Percentiles rank a stretch among this genome's conserved stretches.
phyloP scores from a whole-genome alignment of 2,888 invertebrate species.

The Escarpia spicata region DNA sequence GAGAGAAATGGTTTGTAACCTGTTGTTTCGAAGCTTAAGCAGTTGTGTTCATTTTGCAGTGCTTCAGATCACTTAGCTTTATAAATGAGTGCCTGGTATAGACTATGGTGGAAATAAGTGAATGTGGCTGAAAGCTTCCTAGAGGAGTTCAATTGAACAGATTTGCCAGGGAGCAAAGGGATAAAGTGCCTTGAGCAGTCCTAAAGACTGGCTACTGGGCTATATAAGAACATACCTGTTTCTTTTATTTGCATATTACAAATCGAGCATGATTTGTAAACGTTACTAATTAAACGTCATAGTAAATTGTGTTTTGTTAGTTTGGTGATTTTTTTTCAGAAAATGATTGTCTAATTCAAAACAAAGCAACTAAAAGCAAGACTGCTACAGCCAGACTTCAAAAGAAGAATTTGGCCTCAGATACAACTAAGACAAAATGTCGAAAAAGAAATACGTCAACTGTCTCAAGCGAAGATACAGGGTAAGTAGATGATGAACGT shows the following conservation, averaged over 20 bases:
- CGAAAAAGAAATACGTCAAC: background rate
- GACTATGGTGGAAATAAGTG: too few species aligned
- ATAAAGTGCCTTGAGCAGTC: too few species aligned
- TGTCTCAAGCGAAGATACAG: background rate
- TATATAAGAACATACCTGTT: too few species aligned
- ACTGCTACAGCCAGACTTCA: background rate
- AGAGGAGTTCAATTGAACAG: too few species aligned
- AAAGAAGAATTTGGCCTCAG: background rate
- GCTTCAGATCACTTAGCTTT: too few species aligned
- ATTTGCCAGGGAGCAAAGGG: too few species aligned
- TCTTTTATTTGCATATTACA: background rate
- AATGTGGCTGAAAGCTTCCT: too few species aligned
- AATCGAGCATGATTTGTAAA: background rate
- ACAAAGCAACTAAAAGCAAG: background rate
- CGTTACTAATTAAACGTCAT: background rate
- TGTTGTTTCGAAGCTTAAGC: too few species aligned
- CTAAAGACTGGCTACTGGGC: too few species aligned
- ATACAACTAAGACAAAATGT: background rate
- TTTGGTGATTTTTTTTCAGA: background rate
- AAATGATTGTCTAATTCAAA: background rate
- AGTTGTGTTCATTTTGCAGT: too few species aligned
- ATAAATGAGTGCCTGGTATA: too few species aligned
- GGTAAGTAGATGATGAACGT: background rate
- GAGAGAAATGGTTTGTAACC: too few species aligned
- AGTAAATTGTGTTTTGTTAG: background rate